Evolutionary conservation across 2,113 vertebrate species (phyloP).

Genomic region (Sitta europaea): DNA sequence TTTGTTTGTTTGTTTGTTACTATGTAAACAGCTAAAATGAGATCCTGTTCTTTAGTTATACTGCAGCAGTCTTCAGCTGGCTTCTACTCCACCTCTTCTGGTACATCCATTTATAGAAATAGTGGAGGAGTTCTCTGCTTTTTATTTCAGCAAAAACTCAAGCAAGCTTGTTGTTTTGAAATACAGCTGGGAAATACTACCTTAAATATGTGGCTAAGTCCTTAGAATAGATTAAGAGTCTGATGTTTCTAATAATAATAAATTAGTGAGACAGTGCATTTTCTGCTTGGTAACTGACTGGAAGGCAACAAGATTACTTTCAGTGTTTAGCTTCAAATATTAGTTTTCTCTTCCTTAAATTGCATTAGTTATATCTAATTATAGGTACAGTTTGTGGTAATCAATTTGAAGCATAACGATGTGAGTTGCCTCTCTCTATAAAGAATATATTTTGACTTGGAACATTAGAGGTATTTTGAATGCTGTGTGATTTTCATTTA

Average conservation of each 20-base stretch:
- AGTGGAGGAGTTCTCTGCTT: neutral
- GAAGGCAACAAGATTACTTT: constrained; percentile 25
- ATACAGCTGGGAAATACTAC: neutral
- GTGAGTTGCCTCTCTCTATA: neutral
- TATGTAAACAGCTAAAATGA: neutral
- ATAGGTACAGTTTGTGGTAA: constrained; percentile 43
- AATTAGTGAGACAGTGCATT: neutral
- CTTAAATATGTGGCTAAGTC: neutral
- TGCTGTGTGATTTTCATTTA: constrained; percentile 39
- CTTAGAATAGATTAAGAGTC: neutral
- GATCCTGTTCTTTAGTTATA: neutral
- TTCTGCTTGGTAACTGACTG: constrained; percentile 37
- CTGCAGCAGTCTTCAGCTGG: neutral
- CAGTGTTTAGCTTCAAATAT: constrained; percentile 47
- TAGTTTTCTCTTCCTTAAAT: constrained; percentile 26
- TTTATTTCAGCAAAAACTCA: neutral
- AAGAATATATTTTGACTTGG: constrained; percentile 48
- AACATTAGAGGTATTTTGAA: neutral
- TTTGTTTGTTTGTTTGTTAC: neutral
- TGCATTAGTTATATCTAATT: constrained; percentile 54
- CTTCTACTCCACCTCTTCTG: neutral
- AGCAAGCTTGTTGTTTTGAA: neutral
- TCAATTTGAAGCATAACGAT: constrained; percentile 21
- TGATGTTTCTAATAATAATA: constrained; percentile 28
- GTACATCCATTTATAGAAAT: neutral